Base-by-base conservation (phyloP, 2,797 vertebrate species). In the Lycodopsis pacificus region DNA sequence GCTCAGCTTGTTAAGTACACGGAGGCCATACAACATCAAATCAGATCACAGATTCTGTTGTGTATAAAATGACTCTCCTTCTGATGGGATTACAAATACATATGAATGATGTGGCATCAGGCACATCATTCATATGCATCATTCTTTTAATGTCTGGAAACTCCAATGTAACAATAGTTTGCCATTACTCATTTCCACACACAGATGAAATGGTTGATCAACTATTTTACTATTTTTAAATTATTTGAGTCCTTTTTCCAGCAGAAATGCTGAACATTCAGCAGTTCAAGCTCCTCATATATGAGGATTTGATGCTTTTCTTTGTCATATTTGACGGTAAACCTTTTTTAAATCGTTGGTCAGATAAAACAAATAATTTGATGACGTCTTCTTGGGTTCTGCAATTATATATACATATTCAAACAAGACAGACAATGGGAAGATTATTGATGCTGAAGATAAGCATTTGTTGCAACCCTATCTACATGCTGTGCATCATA, bases 41-140 rank as follows among this genome's bases (percentile, higher is more conserved):
- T 82, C 61, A 63, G 71, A 77, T 84, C 73, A 79, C 48, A 62
- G 64, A 76, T 79, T 74, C 13, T 77, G 79, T 27, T 73, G 40
- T 70, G 64, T 58, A 6, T 34, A 17, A 71, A 80, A 57, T 48
- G 44, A 32, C 27, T 27, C 27, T 27, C 27, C 27, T 27, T 32
- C 38, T 32, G 59, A 71, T 48, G 44, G 46, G 48, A 46, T 49
- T 71, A 58, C 34, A 70, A 53, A 72, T 71, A 53, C 51, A 57
- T 19, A 8, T 42, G 34, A 57, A 34, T 62, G 49, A 48, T 30
- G 44, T 19, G 4, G 19, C 2, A 30, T 53, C 48, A 19, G 65
- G 7, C 25, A 25, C 25, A 25, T 25, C 25, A 25, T 25, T 25
- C 25, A 25, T 25, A 25, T 25, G 25, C 25, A 46, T 42, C 3